Conservation (phyloP, 2,888 invertebrate species). For the Drosophila quinaria region DNA sequence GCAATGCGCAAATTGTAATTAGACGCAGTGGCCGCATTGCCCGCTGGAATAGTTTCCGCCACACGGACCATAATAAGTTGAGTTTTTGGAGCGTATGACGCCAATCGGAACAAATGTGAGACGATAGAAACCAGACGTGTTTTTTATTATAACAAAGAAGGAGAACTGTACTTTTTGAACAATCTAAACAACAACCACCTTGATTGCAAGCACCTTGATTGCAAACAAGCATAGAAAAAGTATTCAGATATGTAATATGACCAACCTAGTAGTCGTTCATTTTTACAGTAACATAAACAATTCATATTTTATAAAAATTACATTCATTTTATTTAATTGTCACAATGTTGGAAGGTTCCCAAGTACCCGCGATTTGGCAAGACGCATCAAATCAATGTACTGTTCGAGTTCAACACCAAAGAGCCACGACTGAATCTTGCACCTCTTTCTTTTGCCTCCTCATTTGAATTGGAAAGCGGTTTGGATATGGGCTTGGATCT, state of each 20-base stretch:
- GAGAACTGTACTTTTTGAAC: background rate
- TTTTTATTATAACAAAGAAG: background rate
- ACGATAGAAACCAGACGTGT: conserved; percentile 19
- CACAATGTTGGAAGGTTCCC: conserved; percentile 29
- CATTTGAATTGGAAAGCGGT: conserved; percentile 17
- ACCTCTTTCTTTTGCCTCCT: background rate
- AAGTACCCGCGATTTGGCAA: background rate
- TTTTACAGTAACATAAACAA: conserved; percentile 1
- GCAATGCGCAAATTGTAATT: conserved; percentile 68
- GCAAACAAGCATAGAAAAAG: background rate
- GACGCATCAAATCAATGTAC: conserved; percentile 1
- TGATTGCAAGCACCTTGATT: background rate
- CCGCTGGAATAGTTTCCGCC: conserved; percentile 49
- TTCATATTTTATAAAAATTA: conserved; percentile 21
- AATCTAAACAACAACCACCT: background rate
- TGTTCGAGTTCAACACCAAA: conserved; percentile 19
- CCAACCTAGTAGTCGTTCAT: conserved; percentile 27
- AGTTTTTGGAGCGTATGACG: conserved; percentile 24
- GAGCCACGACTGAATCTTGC: conserved; percentile 1
- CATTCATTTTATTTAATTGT: background rate
- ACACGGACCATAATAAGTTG: conserved; percentile 30
- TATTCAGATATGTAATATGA: background rate
- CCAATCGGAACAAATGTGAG: conserved; percentile 19
- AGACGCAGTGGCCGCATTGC: conserved; percentile 61
- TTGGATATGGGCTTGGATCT: conserved; percentile 5